phyloP scores from a whole-genome alignment of 2,888 invertebrate genomes.

The Hyalella azteca region DNA sequence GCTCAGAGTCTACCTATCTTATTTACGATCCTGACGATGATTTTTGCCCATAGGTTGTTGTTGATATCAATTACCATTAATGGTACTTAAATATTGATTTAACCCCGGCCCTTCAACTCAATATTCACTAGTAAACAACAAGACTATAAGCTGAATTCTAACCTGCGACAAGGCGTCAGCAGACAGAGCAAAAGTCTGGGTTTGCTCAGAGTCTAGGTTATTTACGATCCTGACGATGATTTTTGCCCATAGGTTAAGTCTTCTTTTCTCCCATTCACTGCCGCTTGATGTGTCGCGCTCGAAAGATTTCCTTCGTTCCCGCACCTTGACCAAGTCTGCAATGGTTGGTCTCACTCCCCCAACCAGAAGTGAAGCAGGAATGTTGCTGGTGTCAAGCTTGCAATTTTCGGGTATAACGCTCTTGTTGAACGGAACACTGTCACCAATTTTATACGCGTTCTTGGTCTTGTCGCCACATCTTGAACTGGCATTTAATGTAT shows the following conservation, averaged over 20 bases:
- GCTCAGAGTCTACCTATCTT: constrained; percentile 55
- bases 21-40: constrained; percentile 54
- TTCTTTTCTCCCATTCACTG: constrained; percentile 35
- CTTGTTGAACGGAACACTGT: constrained; percentile 6
- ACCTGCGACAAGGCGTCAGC: constrained; percentile 57
- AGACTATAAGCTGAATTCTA: too few relatives aligned
- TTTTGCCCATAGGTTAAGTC: too few relatives aligned
- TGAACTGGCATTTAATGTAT: background rate
- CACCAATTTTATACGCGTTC: background rate
- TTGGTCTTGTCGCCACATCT: background rate
- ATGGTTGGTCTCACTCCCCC: constrained; percentile 51
- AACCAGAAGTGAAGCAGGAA: background rate
- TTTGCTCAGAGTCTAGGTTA: constrained; percentile 56
- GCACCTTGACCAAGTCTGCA: constrained; percentile 55
- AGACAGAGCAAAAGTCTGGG: constrained; percentile 55
- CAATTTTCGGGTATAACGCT: background rate
- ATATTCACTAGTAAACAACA: too few relatives aligned
- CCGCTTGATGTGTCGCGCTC: constrained; percentile 49
- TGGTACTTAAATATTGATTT: too few relatives aligned
- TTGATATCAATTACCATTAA: too few relatives aligned
- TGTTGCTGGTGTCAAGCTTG: background rate
- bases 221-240: constrained; percentile 54
- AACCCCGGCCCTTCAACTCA: too few relatives aligned
- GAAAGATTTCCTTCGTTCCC: constrained; percentile 54
- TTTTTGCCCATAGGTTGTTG: too few relatives aligned